phyloP scores from a whole-genome alignment of 2,113 vertebrate genomes.

The Colossoma macropomum region DNA sequence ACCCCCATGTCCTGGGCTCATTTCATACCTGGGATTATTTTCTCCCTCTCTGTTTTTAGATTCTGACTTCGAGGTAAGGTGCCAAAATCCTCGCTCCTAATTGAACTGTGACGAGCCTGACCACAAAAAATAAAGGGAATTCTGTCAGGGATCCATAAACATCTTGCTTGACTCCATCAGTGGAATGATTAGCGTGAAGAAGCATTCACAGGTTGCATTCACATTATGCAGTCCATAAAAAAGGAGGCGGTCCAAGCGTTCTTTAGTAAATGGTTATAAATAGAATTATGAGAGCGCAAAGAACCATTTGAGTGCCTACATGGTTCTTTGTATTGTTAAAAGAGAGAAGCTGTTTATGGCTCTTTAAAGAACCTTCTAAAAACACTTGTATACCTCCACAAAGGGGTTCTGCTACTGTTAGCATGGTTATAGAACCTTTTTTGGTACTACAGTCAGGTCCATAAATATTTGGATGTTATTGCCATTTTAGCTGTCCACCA shows the following conservation, averaged over 20 bases:
- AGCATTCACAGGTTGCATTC: background rate
- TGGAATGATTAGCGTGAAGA: background rate
- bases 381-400: too few species aligned
- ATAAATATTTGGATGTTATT: too few species aligned
- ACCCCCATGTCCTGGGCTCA: background rate
- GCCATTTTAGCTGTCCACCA: too few species aligned
- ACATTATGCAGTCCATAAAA: too few species aligned
- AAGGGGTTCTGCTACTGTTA: too few species aligned
- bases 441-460: too few species aligned
- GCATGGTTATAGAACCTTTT: too few species aligned
- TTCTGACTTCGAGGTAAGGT: too few species aligned
- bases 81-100: background rate
- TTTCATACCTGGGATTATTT: background rate
- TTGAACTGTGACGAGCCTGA: background rate
- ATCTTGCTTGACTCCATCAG: background rate
- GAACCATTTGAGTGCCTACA: too few species aligned
- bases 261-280: background rate
- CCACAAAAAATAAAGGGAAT: background rate
- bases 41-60: background rate
- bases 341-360: too few species aligned
- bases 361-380: too few species aligned
- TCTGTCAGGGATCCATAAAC: background rate
- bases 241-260: background rate
- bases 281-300: background rate
- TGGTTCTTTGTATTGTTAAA: too few species aligned